Percentiles rank a stretch among this genome's conserved stretches.
These are phyloP conservation scores for Coptotermes formosanus DNA, from an alignment of 1,140 invertebrate genomes.

Conservation along the genomic window DNA sequence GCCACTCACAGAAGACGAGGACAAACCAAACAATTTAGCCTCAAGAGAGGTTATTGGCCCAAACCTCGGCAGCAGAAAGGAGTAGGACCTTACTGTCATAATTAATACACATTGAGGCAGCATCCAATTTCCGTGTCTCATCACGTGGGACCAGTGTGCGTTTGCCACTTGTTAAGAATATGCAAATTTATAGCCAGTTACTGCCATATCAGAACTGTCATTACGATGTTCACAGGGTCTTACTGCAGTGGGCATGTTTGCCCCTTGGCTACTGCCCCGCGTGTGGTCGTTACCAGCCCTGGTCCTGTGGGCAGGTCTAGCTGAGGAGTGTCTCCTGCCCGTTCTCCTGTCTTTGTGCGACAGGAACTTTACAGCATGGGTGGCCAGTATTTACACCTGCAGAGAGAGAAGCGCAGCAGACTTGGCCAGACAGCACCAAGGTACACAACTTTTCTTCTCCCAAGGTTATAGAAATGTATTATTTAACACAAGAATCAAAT, in stretches of 20 bases:
- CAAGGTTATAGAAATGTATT: no score
- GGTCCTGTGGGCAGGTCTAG: conserved; percentile 51
- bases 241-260: conserved; percentile 45
- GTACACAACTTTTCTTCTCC: conserved; percentile 32
- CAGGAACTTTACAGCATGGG: conserved; percentile 51
- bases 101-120: no score
- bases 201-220: not conserved
- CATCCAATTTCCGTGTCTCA: no score
- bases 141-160: no score
- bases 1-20: no score
- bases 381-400: conserved; percentile 51
- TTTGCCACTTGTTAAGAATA: no score
- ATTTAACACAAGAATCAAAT: no score
- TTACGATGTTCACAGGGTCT: not conserved
- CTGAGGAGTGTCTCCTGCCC: conserved; percentile 52
- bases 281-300: conserved; percentile 42
- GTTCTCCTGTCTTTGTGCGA: conserved; percentile 52
- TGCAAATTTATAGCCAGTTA: no score
- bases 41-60: no score
- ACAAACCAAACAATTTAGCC: no score
- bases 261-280: conserved; percentile 43
- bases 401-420: conserved; percentile 35
- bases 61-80: no score
- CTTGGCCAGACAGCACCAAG: conserved; percentile 39
- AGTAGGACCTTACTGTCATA: no score